Conservation (phyloP, 1,140 invertebrate species). For the Panagrolaimus sp. region DNA sequence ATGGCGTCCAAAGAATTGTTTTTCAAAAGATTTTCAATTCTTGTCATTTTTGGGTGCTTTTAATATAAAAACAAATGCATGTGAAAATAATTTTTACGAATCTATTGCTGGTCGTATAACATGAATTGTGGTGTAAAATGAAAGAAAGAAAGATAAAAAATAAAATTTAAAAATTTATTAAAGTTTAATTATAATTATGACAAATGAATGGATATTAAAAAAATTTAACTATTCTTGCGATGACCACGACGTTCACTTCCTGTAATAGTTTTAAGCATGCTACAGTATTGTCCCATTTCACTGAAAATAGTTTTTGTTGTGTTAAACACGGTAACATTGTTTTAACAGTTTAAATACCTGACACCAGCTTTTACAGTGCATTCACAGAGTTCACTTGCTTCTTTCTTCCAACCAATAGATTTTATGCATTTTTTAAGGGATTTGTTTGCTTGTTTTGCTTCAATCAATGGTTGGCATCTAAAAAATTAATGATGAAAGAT, state of each 20-base stretch:
- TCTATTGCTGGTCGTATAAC: no score
- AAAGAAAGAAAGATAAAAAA: no score
- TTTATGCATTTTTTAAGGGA: conserved; percentile 26
- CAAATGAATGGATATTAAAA: not conserved
- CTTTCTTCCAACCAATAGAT: conserved; percentile 26
- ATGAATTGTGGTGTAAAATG: no score
- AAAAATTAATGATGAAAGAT: not conserved
- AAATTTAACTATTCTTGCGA: not conserved
- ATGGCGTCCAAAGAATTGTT: no score
- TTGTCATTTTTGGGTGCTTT: no score
- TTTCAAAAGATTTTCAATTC: no score
- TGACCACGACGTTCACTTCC: not conserved
- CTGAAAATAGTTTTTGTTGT: not conserved
- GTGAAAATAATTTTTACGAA: no score
- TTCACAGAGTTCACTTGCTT: conserved; percentile 27
- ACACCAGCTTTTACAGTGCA: conserved; percentile 27
- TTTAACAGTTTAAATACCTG: not conserved
- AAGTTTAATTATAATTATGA: no score
- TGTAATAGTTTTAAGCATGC: conserved; percentile 9
- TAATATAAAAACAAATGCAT: no score
- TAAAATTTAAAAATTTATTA: no score
- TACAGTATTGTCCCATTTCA: conserved; percentile 10
- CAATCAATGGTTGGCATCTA: conserved; percentile 31
- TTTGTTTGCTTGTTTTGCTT: conserved; percentile 17
- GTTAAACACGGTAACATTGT: not conserved